Percentiles rank a stretch among this genome's conserved stretches.
Evolutionary conservation across 1,140 invertebrate species (phyloP).

Genomic region (Tetragnatha versicolor): DNA sequence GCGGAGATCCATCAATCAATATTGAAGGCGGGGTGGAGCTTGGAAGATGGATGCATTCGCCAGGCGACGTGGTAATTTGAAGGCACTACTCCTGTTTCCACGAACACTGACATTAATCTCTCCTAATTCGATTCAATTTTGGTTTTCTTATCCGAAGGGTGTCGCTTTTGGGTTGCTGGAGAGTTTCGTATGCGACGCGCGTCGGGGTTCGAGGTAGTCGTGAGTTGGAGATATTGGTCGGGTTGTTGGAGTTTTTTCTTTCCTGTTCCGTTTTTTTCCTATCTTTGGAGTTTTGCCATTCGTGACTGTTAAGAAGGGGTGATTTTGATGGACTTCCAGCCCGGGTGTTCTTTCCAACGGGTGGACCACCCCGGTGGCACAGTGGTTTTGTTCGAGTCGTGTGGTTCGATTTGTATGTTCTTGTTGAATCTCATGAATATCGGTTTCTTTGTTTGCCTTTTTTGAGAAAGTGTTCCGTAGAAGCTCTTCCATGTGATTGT

Average conservation of each 20-base stretch:
- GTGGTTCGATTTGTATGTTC: neutral
- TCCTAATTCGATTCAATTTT: conserved; percentile 55
- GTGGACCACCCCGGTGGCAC: too few relatives aligned
- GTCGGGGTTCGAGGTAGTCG: too few relatives aligned
- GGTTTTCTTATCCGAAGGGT: conserved; percentile 21
- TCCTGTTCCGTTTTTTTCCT: neutral
- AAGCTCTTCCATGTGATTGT: too few relatives aligned
- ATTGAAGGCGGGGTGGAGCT: conserved; percentile 14
- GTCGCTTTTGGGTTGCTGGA: neutral
- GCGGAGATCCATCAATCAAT: conserved; percentile 48
- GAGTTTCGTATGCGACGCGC: conserved; percentile 12
- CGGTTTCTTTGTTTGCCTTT: too few relatives aligned
- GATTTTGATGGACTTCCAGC: neutral
- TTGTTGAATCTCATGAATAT: too few relatives aligned
- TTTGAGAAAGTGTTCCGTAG: too few relatives aligned
- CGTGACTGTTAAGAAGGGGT: neutral
- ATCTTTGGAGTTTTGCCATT: too few relatives aligned
- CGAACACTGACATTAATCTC: conserved; percentile 53
- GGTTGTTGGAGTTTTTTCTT: neutral
- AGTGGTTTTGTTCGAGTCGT: neutral
- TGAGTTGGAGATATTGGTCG: neutral
- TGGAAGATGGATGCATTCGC: conserved; percentile 38
- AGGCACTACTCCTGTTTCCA: conserved; percentile 53
- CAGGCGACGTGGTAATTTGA: conserved; percentile 49
- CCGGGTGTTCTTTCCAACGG: too few relatives aligned